Evolutionary conservation across 1,140 invertebrate genomes (phyloP), one percentile per base, ranked within the genome.

Genomic region (Parasteatoda tepidariorum): DNA sequence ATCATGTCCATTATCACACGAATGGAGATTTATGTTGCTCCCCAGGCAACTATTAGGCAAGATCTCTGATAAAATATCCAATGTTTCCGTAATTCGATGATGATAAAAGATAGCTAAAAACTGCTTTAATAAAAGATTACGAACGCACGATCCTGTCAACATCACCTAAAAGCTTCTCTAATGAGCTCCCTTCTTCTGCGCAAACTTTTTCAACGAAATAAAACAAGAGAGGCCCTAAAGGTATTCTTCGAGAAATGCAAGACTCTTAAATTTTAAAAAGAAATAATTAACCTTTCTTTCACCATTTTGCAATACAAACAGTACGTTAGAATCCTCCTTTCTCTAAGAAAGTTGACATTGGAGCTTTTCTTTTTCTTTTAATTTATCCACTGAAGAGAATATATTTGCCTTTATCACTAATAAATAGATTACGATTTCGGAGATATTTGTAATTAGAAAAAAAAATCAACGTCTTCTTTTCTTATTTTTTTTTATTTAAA

Each of bases 31-130:
- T n/a, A 13, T n/a, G 41, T 64, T 76, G 64, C 22, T 79, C 76
- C 64, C 76, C n/a, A 34, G 76, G 64, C 41, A 68, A 59, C 76
- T 79, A 79, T 79, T 79, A 79, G 55, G 55, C 48, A 55, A 57
- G 48, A 79, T 79, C 76, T 57, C 22, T 68, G 64, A 79, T 57
- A 79, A 79, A 68, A 59, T 79, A 79, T 79, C 75, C 76, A 38
- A 79, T 79, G 64, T 79, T 79, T 79, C 54, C 76, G 67, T 79
- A 79, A 79, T 79, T 79, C 64, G 54, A 67, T 62, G 64, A 79
- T 79, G 76, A 76, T 76, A 62, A 76, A 62, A 76, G 41, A 76
- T 24, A 24, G 57, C 73, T 34, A 68, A 68, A 78, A 78, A 68
- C 76, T 57, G 64, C 62, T 79, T 79, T 68, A 76, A 79, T 79